Percentiles rank a stretch among this genome's conserved stretches.
These are phyloP conservation scores for Drosophila mimetica DNA, from an alignment of 2,888 invertebrate genomes.

Conservation along the genomic window DNA sequence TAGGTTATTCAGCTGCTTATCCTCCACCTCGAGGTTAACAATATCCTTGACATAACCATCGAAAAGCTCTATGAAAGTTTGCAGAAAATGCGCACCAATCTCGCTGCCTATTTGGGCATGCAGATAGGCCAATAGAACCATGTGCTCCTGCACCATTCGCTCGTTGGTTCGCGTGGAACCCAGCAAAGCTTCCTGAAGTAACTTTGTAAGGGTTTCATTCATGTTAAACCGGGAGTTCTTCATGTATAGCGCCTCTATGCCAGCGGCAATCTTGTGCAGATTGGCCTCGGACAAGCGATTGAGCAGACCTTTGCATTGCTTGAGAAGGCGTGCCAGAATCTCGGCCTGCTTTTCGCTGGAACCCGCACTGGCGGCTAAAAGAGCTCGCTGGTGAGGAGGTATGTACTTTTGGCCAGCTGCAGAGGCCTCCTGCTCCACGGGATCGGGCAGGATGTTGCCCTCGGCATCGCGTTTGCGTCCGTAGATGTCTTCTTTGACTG, in stretches of 20 bases:
- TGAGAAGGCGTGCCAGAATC: slow-evolving; percentile 88
- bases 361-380: slow-evolving; percentile 83
- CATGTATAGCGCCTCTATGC: slow-evolving; percentile 92
- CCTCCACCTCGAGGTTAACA: slow-evolving; percentile 86
- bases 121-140: slow-evolving; percentile 91
- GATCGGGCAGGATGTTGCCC: slow-evolving; percentile 90
- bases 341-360: slow-evolving; percentile 85
- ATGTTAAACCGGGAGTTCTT: slow-evolving; percentile 92
- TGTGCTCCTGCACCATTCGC: slow-evolving; percentile 92
- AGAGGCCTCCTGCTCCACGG: slow-evolving; percentile 55
- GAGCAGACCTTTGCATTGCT: slow-evolving; percentile 93
- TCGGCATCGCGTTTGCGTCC: slow-evolving; percentile 92
- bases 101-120: slow-evolving; percentile 96
- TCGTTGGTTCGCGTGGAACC: slow-evolving; percentile 88
- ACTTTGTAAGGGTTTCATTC: slow-evolving; percentile 89
- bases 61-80: slow-evolving; percentile 89
- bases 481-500: slow-evolving; percentile 93
- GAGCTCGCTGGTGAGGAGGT: slow-evolving; percentile 91
- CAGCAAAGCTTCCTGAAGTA: slow-evolving; percentile 90
- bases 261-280: slow-evolving; percentile 91
- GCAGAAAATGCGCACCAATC: slow-evolving; percentile 94
- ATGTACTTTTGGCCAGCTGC: slow-evolving; percentile 88
- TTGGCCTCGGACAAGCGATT: slow-evolving; percentile 95
- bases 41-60: slow-evolving; percentile 85
- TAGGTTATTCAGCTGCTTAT: slow-evolving; percentile 93